phyloP scores from a whole-genome alignment of 2,888 invertebrate genomes.

The Geotrupes spiniger region DNA sequence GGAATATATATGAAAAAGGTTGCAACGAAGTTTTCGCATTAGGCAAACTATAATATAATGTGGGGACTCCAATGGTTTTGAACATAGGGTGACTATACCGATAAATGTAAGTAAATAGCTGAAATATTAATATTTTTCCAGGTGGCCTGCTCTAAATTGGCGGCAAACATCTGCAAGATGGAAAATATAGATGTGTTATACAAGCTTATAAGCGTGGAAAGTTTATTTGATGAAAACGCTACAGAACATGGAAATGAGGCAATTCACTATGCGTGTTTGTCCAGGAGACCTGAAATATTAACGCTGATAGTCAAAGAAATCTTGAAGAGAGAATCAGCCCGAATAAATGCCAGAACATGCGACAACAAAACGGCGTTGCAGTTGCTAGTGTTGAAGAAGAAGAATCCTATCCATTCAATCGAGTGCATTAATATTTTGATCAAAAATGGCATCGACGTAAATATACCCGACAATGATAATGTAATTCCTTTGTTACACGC shows the following conservation, averaged over 20 bases:
- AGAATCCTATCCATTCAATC: background rate
- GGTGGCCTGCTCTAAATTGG: slow-evolving; percentile 1
- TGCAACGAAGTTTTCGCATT: no score
- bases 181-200: background rate
- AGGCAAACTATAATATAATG: no score
- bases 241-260: background rate
- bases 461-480: background rate
- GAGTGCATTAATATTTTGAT: background rate
- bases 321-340: background rate
- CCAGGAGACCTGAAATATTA: background rate
- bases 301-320: background rate
- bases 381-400: background rate
- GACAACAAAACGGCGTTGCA: background rate
- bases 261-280: background rate
- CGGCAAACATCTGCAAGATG: background rate
- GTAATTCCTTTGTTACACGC: background rate
- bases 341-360: background rate
- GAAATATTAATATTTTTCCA: no score
- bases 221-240: background rate
- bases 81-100: no score
- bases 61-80: no score
- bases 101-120: no score
- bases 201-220: background rate
- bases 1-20: no score
- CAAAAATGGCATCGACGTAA: background rate